phyloP scores from a whole-genome alignment of 2,888 invertebrate genomes.

The Toxonevra muliebris region DNA sequence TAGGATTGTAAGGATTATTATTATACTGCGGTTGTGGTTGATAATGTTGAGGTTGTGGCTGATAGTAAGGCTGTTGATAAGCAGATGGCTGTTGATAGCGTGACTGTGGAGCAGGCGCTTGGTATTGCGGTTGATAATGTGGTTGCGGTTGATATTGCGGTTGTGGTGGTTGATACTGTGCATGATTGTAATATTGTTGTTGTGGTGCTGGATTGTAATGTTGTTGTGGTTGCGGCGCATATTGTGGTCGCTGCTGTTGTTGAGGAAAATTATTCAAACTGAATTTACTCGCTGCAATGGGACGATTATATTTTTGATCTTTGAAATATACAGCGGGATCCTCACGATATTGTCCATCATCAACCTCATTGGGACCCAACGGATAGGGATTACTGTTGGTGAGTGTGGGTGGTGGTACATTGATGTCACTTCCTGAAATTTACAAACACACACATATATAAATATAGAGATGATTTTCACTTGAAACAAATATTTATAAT shows the following conservation, averaged over 20 bases:
- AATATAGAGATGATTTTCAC: background rate
- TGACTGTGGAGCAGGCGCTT: slow-evolving; percentile 50
- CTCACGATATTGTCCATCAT: slow-evolving; percentile 87
- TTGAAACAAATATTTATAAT: background rate
- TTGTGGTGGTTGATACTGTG: slow-evolving; percentile 53
- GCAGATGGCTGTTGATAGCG: slow-evolving; percentile 45
- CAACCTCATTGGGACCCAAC: slow-evolving; percentile 71
- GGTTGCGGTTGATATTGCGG: slow-evolving; percentile 53
- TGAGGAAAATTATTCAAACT: slow-evolving; percentile 58
- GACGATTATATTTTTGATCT: slow-evolving; percentile 71
- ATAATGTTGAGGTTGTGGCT: slow-evolving; percentile 51
- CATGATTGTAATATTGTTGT: slow-evolving; percentile 46
- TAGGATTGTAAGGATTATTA: slow-evolving; percentile 56
- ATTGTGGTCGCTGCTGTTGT: slow-evolving; percentile 31
- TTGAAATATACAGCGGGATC: slow-evolving; percentile 83
- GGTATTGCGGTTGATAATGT: slow-evolving; percentile 49
- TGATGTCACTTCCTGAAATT: slow-evolving; percentile 71
- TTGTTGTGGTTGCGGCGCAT: slow-evolving; percentile 41
- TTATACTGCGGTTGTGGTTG: slow-evolving; percentile 60
- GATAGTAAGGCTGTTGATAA: slow-evolving; percentile 55
- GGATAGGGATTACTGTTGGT: slow-evolving; percentile 68
- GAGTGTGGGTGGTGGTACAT: slow-evolving; percentile 83
- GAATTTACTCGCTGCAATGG: slow-evolving; percentile 59
- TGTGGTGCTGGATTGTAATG: slow-evolving; percentile 48
- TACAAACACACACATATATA: background rate